Evolutionary conservation across 92 coral and sea anemone genomes (phyloP).

Genomic region (Scolanthus callimorphus): DNA sequence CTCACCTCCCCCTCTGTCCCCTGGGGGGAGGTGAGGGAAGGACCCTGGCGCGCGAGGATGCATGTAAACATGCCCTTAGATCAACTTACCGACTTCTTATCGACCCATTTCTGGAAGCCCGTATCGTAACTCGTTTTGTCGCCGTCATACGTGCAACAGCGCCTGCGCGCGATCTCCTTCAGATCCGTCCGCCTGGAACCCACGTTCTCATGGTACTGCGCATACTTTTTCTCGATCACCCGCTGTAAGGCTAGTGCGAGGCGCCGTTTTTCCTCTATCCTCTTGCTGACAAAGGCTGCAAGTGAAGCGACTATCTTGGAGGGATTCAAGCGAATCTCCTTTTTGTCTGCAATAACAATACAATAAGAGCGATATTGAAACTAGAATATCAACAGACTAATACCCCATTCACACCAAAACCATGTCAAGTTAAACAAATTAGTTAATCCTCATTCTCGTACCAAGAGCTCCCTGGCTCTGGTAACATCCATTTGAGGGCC

Average conservation of each 20-base stretch:
- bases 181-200: conserved; percentile 35
- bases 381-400: no score
- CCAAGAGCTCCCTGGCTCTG: no score
- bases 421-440: no score
- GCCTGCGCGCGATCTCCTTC: conserved; percentile 54
- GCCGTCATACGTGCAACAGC: conserved; percentile 78
- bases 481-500: no score
- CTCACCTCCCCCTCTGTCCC: no score
- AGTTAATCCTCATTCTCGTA: no score
- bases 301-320: conserved; percentile 56
- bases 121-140: conserved; percentile 60
- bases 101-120: conserved; percentile 70
- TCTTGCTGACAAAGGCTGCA: conserved; percentile 66
- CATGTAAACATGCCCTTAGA: no score
- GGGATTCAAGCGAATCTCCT: conserved; percentile 50
- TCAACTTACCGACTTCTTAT: conserved; percentile 57
- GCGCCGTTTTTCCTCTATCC: conserved; percentile 65
- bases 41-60: no score
- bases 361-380: not conserved
- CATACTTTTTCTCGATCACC: conserved; percentile 61
- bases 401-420: no score
- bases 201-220: conserved; percentile 19
- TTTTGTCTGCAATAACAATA: conserved; percentile 32
- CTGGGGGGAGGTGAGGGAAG: no score
- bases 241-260: conserved; percentile 52